Base-by-base conservation (phyloP, 1,140 invertebrate genomes). In the Phymastichus coffea region DNA sequence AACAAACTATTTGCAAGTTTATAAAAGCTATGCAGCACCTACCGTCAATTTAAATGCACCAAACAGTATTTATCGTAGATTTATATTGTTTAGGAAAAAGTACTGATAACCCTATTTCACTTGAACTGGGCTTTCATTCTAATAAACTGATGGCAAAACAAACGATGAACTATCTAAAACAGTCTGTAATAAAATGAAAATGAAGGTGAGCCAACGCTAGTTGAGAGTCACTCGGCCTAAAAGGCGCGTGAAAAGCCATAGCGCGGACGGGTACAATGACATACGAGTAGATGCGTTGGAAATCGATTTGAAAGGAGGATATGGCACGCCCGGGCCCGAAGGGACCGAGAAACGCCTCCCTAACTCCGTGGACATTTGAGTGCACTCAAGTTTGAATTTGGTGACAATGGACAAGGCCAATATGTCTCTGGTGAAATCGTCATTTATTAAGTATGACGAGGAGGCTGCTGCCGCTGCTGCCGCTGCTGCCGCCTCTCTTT, bases 341-440 rank as follows among this genome's bases (percentile, higher is more conserved):
- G n/a, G n/a, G n/a, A n/a, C n/a, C n/a, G 63, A 53, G 64, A 66
- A 74, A 74, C 75, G 74, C 74, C 77, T 70, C 70, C 68, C 40
- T 51, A 55, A 64, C 57, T 68, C 47, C 49, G 51, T 41, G 56
- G 57, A 73, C 71, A 77, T 78, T 74, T 68, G 65, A 77, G 72
- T 73, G 69, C 74, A 76, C 73, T 73, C 67, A 70, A 73, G 69
- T 71, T 69, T 66, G 63, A 77, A 71, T 75, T 77, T 73, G 35
- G 8, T 22, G 30, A 74, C 65, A 75, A 77, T 77, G 60, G 60
- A 30, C 56, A 66, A n/a, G n/a, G 63, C 67, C 69, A 70, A 77
- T 74, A 74, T 72, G 73, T 69, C 67, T 61, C 61, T 67, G 63
- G 58, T 73, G 48, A 76, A 72, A 75, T 73, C 64, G 71, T 74